These are phyloP conservation scores for Periphyllus acericola DNA, from an alignment of 2,888 invertebrate species.

Conservation along the genomic window DNA sequence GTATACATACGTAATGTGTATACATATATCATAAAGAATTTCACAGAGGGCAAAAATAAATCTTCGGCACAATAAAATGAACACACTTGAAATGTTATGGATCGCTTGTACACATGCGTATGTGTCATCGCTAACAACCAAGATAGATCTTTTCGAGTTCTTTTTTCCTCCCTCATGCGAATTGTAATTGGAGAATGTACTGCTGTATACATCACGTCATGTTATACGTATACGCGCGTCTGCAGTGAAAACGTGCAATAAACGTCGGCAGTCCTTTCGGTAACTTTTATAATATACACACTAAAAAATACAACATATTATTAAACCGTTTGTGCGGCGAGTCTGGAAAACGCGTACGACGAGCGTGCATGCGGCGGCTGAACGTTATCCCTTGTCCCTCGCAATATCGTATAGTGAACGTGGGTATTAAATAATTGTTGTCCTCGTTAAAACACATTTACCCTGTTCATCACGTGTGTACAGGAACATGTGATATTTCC, in stretches of 20 bases:
- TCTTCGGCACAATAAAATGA: conserved; percentile 54
- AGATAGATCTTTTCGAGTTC: conserved; percentile 44
- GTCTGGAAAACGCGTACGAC: background rate
- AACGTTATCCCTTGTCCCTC: background rate
- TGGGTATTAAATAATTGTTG: background rate
- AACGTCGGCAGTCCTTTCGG: conserved; percentile 47
- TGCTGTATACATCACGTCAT: background rate
- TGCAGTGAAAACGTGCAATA: conserved; percentile 44
- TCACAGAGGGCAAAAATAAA: conserved; percentile 39
- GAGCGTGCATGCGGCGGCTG: background rate
- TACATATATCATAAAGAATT: conserved; percentile 31
- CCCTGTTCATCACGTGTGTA: background rate
- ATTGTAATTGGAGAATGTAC: conserved; percentile 58
- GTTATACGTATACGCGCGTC: background rate
- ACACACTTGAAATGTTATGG: conserved; percentile 60
- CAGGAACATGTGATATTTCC: conserved; percentile 36
- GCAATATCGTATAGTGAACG: background rate
- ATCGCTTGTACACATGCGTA: conserved; percentile 35
- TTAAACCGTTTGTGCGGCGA: conserved; percentile 14
- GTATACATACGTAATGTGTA: conserved; percentile 22
- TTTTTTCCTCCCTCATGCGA: conserved; percentile 28
- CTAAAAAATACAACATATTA: conserved; percentile 10
- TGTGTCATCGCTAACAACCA: conserved; percentile 60
- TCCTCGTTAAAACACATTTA: conserved; percentile 8
- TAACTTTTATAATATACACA: conserved; percentile 21